Evolutionary conservation across 2,888 invertebrate genomes (phyloP).

Genomic region (Orthosia cruda): DNA sequence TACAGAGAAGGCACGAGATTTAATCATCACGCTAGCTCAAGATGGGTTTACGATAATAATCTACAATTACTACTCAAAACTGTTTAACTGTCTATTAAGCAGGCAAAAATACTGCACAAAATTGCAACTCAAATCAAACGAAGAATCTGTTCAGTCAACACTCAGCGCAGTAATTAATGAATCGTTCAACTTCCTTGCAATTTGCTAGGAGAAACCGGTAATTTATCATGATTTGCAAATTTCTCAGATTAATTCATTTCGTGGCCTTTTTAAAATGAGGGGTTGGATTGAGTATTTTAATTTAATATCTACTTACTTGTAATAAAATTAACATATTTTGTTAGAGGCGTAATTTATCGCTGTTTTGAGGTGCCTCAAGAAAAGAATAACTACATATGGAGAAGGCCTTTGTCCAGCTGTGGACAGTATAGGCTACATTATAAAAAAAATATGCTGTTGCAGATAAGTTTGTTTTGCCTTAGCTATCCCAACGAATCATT

Average conservation of each 20-base stretch:
- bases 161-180: slow-evolving; percentile 43
- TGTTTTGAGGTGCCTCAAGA: too few relatives aligned
- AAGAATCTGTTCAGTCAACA: slow-evolving; percentile 22
- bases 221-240: slow-evolving; percentile 46
- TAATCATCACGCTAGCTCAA: too few relatives aligned
- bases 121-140: not conserved
- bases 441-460: too few relatives aligned
- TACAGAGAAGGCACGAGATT: too few relatives aligned
- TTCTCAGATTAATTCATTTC: slow-evolving; percentile 16
- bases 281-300: not conserved
- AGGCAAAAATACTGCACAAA: slow-evolving; percentile 6
- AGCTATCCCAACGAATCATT: not conserved
- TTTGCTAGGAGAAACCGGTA: slow-evolving; percentile 6
- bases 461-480: too few relatives aligned
- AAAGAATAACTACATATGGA: too few relatives aligned
- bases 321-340: too few relatives aligned
- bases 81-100: not conserved
- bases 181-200: slow-evolving; percentile 31
- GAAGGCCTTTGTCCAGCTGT: too few relatives aligned
- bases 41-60: too few relatives aligned
- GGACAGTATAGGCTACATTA: too few relatives aligned
- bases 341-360: not conserved
- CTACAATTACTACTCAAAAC: not conserved
- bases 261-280: slow-evolving; percentile 6
- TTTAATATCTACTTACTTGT: too few relatives aligned